phyloP scores from a whole-genome alignment of 2,888 invertebrate genomes.

The Synergus laeviventris region DNA sequence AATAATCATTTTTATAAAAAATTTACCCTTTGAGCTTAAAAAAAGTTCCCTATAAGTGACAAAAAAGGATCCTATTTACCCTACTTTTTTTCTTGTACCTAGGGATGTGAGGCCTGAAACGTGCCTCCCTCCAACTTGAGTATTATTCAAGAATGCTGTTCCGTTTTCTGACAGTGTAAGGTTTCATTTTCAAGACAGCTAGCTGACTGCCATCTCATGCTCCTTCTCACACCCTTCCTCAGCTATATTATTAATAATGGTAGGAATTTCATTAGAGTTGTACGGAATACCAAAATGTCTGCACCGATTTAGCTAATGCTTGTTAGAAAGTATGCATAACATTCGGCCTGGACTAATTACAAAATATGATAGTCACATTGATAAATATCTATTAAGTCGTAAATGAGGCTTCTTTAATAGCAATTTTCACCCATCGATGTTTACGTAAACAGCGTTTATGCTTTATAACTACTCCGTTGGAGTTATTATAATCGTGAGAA shows the following conservation, averaged over 20 bases:
- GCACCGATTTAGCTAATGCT: constrained; percentile 22
- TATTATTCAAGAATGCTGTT: constrained; percentile 24
- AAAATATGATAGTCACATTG: not conserved
- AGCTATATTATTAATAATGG: constrained; percentile 70
- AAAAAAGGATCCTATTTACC: too few species aligned
- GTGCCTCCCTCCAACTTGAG: not conserved
- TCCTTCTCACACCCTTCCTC: constrained; percentile 53
- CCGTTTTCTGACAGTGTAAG: constrained; percentile 36
- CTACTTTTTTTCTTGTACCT: too few species aligned
- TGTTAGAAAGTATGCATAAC: constrained; percentile 7
- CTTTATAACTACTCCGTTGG: not conserved
- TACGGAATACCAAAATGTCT: constrained; percentile 22
- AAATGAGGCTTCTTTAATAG: not conserved
- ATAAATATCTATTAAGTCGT: not conserved
- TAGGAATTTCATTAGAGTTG: constrained; percentile 69
- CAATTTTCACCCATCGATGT: not conserved
- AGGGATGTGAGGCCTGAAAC: too few species aligned
- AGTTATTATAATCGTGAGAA: not conserved
- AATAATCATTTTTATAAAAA: too few species aligned
- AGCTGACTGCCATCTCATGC: constrained; percentile 60
- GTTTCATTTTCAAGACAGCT: constrained; percentile 54
- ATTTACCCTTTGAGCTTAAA: too few species aligned
- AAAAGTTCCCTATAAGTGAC: too few species aligned
- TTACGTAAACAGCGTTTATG: not conserved
- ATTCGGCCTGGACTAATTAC: not conserved